A percentile compares a stretch with the other conserved stretches of the same genome.
phyloP scores from a whole-genome alignment of 1,140 invertebrate species.

The roundworm (Caenorhabditis elegans) region WBcel235 BX284604.4:7713001-7713500 shows the following conservation, averaged over 20 bases:
- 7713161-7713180: neutral
- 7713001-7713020: no score
- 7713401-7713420: neutral
- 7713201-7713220: neutral
- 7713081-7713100: neutral
- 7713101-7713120: neutral
- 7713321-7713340: neutral
- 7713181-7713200: conserved; percentile 3
- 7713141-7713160: neutral
- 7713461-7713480: conserved; percentile 36
- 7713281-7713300: neutral
- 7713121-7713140: neutral
- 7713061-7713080: neutral
- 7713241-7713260: neutral
- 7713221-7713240: neutral
- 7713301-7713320: neutral
- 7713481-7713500: conserved; percentile 30
- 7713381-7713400: neutral
- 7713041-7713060: no score
- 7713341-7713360: neutral
- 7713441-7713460: neutral
- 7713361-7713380: neutral
- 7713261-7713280: neutral
- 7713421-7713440: neutral
- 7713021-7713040: no score